Conservation (phyloP, 2,113 vertebrate species). For the Ceyx margarethae region DNA sequence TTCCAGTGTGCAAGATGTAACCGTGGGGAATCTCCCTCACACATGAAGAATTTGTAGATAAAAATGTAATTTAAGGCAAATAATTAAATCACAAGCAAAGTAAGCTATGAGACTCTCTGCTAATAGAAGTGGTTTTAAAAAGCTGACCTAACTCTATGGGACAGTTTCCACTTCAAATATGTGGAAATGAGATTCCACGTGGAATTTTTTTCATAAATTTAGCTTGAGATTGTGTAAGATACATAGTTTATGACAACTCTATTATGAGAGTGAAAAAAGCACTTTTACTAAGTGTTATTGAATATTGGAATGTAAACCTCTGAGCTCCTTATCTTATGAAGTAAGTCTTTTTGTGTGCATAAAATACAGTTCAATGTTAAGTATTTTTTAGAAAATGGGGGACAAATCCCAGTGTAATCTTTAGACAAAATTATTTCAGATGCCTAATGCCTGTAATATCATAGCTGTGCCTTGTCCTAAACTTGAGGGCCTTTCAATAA, state of each 20-base stretch:
- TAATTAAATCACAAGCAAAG: neutral
- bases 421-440: constrained; percentile 74
- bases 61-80: neutral
- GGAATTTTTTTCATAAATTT: constrained; percentile 7
- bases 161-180: constrained; percentile 31
- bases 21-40: neutral
- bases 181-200: neutral
- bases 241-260: constrained; percentile 59
- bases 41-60: neutral
- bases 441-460: constrained; percentile 72
- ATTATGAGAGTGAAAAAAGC: constrained; percentile 50
- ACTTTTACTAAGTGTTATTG: constrained; percentile 50
- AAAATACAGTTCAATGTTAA: constrained; percentile 74
- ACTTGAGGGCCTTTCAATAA: constrained; percentile 65
- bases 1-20: neutral
- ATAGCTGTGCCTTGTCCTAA: constrained; percentile 65
- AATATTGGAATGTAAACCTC: constrained; percentile 68
- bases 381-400: constrained; percentile 68
- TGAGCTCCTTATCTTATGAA: constrained; percentile 66
- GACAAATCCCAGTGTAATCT: constrained; percentile 73
- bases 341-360: constrained; percentile 68
- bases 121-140: neutral
- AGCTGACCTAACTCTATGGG: neutral
- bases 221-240: constrained; percentile 47
- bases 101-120: neutral